Evolutionary conservation across 2,113 vertebrate genomes (phyloP), one percentile per base, ranked within the genome.

Genomic region (Stigmatopora nigra): DNA sequence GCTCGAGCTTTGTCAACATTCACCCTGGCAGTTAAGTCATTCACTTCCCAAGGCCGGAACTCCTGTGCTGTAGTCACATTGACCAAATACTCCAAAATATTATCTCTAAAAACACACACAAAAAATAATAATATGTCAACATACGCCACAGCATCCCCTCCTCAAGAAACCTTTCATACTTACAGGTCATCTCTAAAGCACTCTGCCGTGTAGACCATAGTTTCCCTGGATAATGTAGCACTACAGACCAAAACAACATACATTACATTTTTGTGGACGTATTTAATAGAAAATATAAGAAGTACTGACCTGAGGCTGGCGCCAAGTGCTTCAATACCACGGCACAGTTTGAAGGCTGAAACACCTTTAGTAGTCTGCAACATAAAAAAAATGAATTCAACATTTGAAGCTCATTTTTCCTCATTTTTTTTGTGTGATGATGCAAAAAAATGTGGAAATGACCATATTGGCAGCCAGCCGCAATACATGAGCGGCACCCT

Each of bases 41-140:
- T 46, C 13, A 98, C 90, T 84, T 98, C 95, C 96, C 95, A 98
- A 0, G 76, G 88, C 41, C 94, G 90, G 80, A 98, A 97, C 75
- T 97, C 95, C 36, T 93, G 92, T 48, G 91, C 91, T n/a, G 93
- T 90, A 52, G 92, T 93, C 74, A 97, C 93, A n/a, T 93, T 92
- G 65, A 93, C 90, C 67, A 98, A 87, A 88, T 90, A 92, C 75
- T 95, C 96, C 91, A 96, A 88, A 53, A 96, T 84, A 0, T 88
- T 90, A 36, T 94, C 93, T 64, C 96, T 98, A 73, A n/a, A 71
- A 4, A 70, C 10, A 64, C 31, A 71, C 11, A 66, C 16, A 59
- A 9, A 72, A 72, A 17, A 45, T 8, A 44, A 4, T 44, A 44
- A 20, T 12, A 19, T 2, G 36, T 44, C 58, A 60, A n/a, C 17